Base-by-base conservation (phyloP, 2,113 vertebrate species). In the Sialia sialis region DNA sequence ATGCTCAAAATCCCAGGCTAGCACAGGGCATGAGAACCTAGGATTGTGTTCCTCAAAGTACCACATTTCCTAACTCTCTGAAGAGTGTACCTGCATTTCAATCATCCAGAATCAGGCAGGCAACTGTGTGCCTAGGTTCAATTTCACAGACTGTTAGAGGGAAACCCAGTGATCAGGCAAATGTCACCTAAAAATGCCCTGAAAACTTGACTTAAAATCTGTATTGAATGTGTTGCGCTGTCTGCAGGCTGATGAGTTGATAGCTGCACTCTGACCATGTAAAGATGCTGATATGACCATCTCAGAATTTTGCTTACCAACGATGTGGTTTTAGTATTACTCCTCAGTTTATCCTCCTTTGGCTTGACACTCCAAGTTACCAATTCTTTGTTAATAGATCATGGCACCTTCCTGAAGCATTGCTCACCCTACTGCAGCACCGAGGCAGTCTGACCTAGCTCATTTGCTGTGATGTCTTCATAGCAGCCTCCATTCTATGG, bases 211-310 rank as follows among this genome's bases (percentile, higher is more conserved):
- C 20, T 63, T 77, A 9, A 90, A 63, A 52, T 67, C 48, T 64
- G 0, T 41, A 26, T 67, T 87, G 52, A 55, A 15, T 7, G 0
- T 55, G 17, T 29, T 44, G 26, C 10, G 5, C 38, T 64, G 21
- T 49, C 43, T 84, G 39, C 66, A 75, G 43, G 39, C 51, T 64
- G 30, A 56, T 70, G 32, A 80, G 20, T 17, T 89, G 23, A 18
- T 8, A 70, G 74, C 54, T 52, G 18, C 29, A 8, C 38, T 46
- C 66, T 48, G 54, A 25, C 39, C 72, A 29, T 4, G 16, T 7
- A 36, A 11, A 46, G 34, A 41, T 32, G 56, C 16, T 7, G 6
- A 6, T 18, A 19, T 0, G 0, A 38, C 41, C 16, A 39, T 54
- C 81, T 89, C 52, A 77, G 60, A 41, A 49, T 30, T 81, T 83